Evolutionary conservation across 2,113 vertebrate genomes (phyloP).

Genomic region (Bujurquina vittata): DNA sequence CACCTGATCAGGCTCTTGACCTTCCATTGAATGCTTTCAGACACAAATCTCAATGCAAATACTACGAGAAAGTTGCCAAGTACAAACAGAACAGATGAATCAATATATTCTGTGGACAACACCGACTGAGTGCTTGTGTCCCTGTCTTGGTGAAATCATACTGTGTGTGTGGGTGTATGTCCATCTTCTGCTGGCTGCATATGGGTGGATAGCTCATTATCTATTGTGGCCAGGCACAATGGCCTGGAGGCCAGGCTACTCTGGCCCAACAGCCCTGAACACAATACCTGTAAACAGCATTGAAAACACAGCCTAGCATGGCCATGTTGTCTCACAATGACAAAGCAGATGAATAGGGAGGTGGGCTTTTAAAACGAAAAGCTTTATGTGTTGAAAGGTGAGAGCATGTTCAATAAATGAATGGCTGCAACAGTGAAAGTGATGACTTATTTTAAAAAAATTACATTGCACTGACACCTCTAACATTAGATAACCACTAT

Average conservation of each 20-base stretch:
- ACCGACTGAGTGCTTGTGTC: conserved; percentile 19
- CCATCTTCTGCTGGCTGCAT: conserved; percentile 82
- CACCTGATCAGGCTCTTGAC: conserved; percentile 77
- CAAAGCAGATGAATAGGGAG: conserved; percentile 84
- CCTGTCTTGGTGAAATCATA: conserved; percentile 70
- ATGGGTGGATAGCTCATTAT: conserved; percentile 91
- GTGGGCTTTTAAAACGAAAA: conserved; percentile 76
- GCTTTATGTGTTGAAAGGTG: conserved; percentile 77
- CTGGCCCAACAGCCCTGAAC: conserved; percentile 69
- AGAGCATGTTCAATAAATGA: conserved; percentile 20
- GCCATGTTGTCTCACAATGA: conserved; percentile 84
- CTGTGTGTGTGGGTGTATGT: conserved; percentile 51
- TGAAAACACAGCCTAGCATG: conserved; percentile 86
- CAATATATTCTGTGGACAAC: conserved; percentile 29
- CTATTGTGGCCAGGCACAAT: conserved; percentile 91
- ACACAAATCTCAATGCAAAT: conserved; percentile 84
- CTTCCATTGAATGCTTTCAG: conserved; percentile 70
- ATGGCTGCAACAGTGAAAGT: conserved; percentile 18
- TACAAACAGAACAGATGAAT: conserved; percentile 78
- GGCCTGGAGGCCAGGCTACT: conserved; percentile 78
- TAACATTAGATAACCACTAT: neutral
- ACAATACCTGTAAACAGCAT: conserved; percentile 88
- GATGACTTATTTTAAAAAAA: conserved; percentile 14
- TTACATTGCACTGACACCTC: neutral
- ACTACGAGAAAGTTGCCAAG: conserved; percentile 70